phyloP scores from a whole-genome alignment of 2,888 invertebrate species.

The Aporophyla nigra region DNA sequence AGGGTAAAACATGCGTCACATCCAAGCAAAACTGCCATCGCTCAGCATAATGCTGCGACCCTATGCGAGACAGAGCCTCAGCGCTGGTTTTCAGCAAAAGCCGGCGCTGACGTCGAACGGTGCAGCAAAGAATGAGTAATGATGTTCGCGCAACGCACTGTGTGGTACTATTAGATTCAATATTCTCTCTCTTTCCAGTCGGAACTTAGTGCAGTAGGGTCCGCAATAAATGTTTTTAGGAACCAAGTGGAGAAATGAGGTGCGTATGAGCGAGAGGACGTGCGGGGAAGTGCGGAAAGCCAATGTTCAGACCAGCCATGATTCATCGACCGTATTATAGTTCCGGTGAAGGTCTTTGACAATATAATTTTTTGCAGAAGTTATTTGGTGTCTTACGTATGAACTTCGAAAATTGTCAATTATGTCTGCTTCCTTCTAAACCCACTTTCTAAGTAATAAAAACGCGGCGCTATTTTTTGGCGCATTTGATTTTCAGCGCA shows the following conservation, averaged over 20 bases:
- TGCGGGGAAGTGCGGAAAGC: neutral
- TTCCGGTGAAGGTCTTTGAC: neutral
- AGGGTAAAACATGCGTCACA: too few species aligned
- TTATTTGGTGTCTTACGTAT: neutral
- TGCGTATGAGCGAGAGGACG: neutral
- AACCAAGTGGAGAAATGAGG: neutral
- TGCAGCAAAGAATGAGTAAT: too few species aligned
- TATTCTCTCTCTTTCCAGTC: too few species aligned
- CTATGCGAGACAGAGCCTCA: too few species aligned
- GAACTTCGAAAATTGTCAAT: neutral
- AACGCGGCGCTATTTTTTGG: too few species aligned
- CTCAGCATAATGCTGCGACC: too few species aligned
- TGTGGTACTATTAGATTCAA: neutral
- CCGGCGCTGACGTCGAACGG: too few species aligned
- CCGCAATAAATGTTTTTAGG: neutral
- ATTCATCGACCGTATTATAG: neutral
- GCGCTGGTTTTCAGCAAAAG: too few species aligned
- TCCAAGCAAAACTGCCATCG: too few species aligned
- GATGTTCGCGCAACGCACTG: neutral
- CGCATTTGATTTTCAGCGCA: too few species aligned
- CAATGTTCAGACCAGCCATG: neutral
- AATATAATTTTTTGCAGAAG: neutral
- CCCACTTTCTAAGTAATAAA: too few species aligned
- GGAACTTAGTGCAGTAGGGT: neutral
- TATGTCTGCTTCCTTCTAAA: neutral